Percentiles rank a stretch among this genome's conserved stretches.
Evolutionary conservation across 2,888 invertebrate genomes (phyloP).

Genomic region (Nowickia ferox): DNA sequence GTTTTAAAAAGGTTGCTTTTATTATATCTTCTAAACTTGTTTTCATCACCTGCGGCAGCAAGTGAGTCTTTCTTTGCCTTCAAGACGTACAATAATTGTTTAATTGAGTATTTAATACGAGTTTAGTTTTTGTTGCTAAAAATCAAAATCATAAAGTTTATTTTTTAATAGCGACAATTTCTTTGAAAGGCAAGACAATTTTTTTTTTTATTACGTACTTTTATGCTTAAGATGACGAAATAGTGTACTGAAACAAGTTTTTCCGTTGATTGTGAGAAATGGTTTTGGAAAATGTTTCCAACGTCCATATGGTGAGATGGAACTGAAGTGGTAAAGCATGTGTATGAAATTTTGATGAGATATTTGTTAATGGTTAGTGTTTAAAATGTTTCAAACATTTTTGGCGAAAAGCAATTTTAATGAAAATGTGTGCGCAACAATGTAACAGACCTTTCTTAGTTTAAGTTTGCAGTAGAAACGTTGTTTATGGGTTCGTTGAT

Average conservation of each 20-base stretch:
- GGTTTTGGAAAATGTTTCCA: slow-evolving; percentile 39
- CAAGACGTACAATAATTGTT: slow-evolving; percentile 1
- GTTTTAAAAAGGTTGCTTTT: background rate
- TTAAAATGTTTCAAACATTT: slow-evolving; percentile 26
- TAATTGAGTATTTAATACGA: slow-evolving; percentile 5
- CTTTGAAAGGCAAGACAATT: slow-evolving; percentile 35
- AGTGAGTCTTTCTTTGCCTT: background rate
- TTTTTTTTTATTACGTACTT: background rate
- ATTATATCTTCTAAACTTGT: slow-evolving; percentile 3
- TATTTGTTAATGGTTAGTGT: background rate
- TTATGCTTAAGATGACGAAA: slow-evolving; percentile 11
- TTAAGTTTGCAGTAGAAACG: background rate
- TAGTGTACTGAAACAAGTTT: slow-evolving; percentile 21
- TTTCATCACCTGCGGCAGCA: slow-evolving; percentile 5
- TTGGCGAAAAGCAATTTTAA: background rate
- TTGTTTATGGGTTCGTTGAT: slow-evolving; percentile 43
- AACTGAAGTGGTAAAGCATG: slow-evolving; percentile 17
- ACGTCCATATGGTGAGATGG: slow-evolving; percentile 9
- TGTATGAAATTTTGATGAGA: background rate
- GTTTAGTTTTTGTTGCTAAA: background rate
- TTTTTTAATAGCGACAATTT: slow-evolving; percentile 63
- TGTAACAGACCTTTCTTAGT: slow-evolving; percentile 1
- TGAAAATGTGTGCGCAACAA: slow-evolving; percentile 13
- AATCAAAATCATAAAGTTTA: slow-evolving; percentile 36
- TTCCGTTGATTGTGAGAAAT: slow-evolving; percentile 47